Percentiles rank a stretch among this genome's conserved stretches.
phyloP scores from a whole-genome alignment of 2,888 invertebrate genomes.

The Galeopsomyia nigrocyanea region DNA sequence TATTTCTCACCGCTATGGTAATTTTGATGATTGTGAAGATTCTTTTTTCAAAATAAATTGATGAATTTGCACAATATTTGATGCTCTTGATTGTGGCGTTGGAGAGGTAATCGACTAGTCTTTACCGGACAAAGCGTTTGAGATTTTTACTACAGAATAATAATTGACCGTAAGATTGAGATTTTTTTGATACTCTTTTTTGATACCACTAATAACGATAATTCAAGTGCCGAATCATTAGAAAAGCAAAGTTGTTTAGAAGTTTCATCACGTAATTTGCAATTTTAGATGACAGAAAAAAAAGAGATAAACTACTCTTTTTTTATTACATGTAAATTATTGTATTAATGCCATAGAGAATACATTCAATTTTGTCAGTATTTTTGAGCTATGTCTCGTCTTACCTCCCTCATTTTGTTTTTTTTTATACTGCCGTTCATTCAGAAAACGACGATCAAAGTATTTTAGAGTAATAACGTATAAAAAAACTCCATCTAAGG shows the following conservation, averaged over 20 bases:
- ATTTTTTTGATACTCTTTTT: constrained; percentile 52
- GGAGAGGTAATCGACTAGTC: constrained; percentile 65
- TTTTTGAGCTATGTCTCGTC: constrained; percentile 53
- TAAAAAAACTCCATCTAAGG: constrained; percentile 29
- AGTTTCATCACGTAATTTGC: too few species aligned
- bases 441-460: constrained; percentile 27
- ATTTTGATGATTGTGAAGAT: constrained; percentile 42
- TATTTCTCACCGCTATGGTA: constrained; percentile 36
- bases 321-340: constrained; percentile 61
- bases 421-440: constrained; percentile 33
- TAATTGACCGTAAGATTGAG: constrained; percentile 56
- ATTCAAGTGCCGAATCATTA: constrained; percentile 26
- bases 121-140: constrained; percentile 64
- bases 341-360: constrained; percentile 53
- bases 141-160: constrained; percentile 59
- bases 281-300: constrained; percentile 49
- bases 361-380: constrained; percentile 56
- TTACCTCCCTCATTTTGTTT: constrained; percentile 37
- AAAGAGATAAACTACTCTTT: constrained; percentile 43
- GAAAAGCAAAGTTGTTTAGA: constrained; percentile 41
- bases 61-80: constrained; percentile 53
- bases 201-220: constrained; percentile 24
- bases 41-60: constrained; percentile 51
- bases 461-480: constrained; percentile 30
- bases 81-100: constrained; percentile 54